phyloP scores from a whole-genome alignment of 1,140 invertebrate species.

The Magallana gigas region DNA sequence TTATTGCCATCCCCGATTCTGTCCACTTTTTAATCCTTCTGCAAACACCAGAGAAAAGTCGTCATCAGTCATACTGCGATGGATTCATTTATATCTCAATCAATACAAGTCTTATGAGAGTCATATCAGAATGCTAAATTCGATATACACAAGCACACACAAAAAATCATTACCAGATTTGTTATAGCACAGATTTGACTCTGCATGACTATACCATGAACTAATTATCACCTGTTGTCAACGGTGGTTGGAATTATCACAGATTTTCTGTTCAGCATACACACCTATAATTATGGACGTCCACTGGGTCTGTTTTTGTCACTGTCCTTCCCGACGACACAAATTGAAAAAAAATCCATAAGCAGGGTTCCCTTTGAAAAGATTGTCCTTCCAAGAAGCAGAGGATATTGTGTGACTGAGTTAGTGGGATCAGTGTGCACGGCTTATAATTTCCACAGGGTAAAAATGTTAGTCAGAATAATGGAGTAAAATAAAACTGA shows the following conservation, averaged over 20 bases:
- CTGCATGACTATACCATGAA: neutral
- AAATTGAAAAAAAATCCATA: constrained; percentile 11
- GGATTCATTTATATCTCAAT: constrained; percentile 36
- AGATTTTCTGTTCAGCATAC: constrained; percentile 3
- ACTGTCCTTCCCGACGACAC: neutral
- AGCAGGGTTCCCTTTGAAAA: neutral
- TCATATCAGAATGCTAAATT: constrained; percentile 15
- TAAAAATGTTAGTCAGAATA: constrained; percentile 35
- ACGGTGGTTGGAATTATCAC: neutral
- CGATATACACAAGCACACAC: constrained; percentile 9
- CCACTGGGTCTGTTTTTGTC: neutral
- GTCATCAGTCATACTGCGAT: neutral
- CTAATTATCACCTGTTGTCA: neutral
- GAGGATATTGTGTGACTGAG: neutral
- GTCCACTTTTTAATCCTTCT: constrained; percentile 31
- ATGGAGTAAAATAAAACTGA: constrained; percentile 30
- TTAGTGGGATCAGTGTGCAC: constrained; percentile 32
- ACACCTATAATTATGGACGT: neutral
- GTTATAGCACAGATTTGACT: neutral
- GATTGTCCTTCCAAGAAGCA: constrained; percentile 23
- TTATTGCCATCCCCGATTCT: neutral
- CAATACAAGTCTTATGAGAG: constrained; percentile 25
- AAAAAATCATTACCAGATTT: constrained; percentile 37
- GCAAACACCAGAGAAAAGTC: constrained; percentile 30
- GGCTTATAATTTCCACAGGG: constrained; percentile 15